phyloP scores from a whole-genome alignment of 2,113 vertebrate species.

The Toxostoma redivivum region DNA sequence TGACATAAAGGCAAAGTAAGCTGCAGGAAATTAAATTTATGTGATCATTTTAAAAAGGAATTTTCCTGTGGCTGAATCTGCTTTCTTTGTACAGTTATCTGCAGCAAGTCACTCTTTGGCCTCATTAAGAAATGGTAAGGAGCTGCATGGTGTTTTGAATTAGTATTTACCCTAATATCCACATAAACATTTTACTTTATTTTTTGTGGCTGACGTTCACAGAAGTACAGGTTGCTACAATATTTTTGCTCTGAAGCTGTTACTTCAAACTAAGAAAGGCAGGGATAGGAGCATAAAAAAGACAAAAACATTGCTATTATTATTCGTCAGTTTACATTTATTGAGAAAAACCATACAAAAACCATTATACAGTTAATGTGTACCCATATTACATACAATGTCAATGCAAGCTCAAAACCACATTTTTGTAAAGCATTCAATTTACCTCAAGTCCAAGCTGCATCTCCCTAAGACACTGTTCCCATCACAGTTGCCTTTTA shows the following conservation, averaged over 20 bases:
- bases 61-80: not conserved
- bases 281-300: conserved; percentile 19
- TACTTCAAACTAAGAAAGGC: not conserved
- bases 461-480: conserved; percentile 88
- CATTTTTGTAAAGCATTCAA: conserved; percentile 81
- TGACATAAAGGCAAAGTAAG: not conserved
- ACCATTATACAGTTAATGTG: conserved; percentile 68
- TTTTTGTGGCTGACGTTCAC: not conserved
- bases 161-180: not conserved
- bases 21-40: not conserved
- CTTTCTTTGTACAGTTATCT: not conserved
- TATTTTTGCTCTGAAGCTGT: not conserved
- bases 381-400: conserved; percentile 75
- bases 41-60: not conserved
- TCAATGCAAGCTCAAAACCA: conserved; percentile 77
- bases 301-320: conserved; percentile 50
- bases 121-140: not conserved
- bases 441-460: conserved; percentile 95
- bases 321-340: conserved; percentile 77
- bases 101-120: not conserved
- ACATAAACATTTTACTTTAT: not conserved
- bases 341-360: conserved; percentile 77
- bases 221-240: not conserved
- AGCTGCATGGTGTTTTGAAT: not conserved
- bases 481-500: conserved; percentile 83